Evolutionary conservation across 2,888 invertebrate species (phyloP).

Genomic region (Aspidiotus rigidus): DNA sequence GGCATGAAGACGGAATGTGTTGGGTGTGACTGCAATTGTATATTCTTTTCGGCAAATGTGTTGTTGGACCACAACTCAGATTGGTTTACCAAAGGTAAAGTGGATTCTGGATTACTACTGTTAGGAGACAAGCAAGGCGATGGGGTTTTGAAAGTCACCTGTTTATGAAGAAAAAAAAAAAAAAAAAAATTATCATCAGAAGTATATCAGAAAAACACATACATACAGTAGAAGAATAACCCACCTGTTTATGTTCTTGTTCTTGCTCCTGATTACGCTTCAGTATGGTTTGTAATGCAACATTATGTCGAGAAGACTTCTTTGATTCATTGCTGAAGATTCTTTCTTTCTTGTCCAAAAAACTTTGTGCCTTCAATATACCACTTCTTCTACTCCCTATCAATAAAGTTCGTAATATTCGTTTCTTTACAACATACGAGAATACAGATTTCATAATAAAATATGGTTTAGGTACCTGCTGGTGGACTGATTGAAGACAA

Average conservation of each 20-base stretch:
- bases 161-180: conserved; percentile 35
- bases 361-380: conserved; percentile 57
- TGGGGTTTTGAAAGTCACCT: conserved; percentile 52
- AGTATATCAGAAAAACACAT: neutral
- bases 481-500: neutral
- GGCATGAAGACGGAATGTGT: conserved; percentile 26
- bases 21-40: neutral
- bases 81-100: conserved; percentile 14
- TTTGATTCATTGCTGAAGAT: conserved; percentile 29
- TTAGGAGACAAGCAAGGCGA: conserved; percentile 39
- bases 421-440: no score
- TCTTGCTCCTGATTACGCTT: conserved; percentile 56
- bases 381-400: conserved; percentile 50
- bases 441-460: no score
- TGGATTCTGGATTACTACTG: conserved; percentile 35
- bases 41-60: conserved; percentile 1
- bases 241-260: conserved; percentile 40
- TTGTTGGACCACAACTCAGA: conserved; percentile 17
- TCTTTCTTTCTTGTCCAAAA: conserved; percentile 29
- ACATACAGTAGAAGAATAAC: neutral
- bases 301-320: conserved; percentile 57
- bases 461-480: no score
- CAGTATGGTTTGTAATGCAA: conserved; percentile 68
- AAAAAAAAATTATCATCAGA: neutral
- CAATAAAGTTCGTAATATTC: no score